Conservation (phyloP, 2,888 invertebrate genomes). For the Himalopsyche japonica region DNA sequence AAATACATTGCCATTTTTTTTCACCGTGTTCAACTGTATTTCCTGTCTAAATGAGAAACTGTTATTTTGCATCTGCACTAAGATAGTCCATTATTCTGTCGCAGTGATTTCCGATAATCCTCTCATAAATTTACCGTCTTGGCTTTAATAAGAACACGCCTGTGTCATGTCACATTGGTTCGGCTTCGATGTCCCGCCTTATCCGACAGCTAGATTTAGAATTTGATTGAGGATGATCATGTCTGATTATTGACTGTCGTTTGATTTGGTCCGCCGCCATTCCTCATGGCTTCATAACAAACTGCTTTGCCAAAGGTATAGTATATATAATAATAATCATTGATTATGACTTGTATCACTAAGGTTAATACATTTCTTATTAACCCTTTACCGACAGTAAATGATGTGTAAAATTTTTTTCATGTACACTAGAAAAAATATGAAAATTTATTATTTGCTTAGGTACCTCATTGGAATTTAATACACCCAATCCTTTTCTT, state of each 20-base stretch:
- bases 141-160: not conserved
- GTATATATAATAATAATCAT: no score
- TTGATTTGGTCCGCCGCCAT: not conserved
- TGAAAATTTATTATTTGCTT: no score
- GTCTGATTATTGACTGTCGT: not conserved
- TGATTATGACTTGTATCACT: not conserved
- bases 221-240: not conserved
- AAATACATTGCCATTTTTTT: no score
- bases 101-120: not conserved
- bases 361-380: no score
- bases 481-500: no score
- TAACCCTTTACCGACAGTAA: no score
- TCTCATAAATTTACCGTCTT: not conserved
- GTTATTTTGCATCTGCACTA: not conserved
- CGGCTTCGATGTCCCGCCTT: not conserved
- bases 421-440: no score
- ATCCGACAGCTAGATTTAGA: not conserved
- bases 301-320: not conserved
- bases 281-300: not conserved
- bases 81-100: not conserved
- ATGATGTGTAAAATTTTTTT: no score
- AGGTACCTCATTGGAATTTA: no score
- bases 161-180: not conserved
- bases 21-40: no score
- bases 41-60: no score